A percentile compares a stretch with the other conserved stretches of the same genome.
phyloP scores from a whole-genome alignment of 1,140 invertebrate genomes.

The Hestina assimilis region DNA sequence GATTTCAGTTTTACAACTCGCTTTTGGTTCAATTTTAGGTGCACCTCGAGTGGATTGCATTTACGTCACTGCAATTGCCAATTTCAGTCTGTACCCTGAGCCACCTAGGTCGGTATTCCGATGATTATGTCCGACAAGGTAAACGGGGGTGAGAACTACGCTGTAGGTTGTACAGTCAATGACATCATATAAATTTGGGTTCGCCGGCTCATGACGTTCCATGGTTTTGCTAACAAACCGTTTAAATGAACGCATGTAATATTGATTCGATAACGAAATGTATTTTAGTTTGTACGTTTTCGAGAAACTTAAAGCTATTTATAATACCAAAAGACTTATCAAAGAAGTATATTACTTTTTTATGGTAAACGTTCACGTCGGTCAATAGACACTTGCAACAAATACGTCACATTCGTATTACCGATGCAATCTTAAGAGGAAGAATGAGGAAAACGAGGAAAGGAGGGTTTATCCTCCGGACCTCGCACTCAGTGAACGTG shows the following conservation, averaged over 20 bases:
- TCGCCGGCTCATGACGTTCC: conserved; percentile 18
- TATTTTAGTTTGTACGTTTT: too few species aligned
- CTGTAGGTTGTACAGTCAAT: conserved; percentile 27
- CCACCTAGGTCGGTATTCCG: not conserved
- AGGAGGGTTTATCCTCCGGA: too few species aligned
- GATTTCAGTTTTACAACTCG: conserved; percentile 28
- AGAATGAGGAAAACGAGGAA: too few species aligned
- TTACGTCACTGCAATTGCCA: conserved; percentile 30
- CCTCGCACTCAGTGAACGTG: too few species aligned
- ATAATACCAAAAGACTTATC: too few species aligned
- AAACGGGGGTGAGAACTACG: not conserved
- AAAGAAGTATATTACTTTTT: too few species aligned
- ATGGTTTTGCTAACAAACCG: conserved; percentile 1
- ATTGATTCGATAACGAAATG: not conserved
- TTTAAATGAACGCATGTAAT: conserved; percentile 1
- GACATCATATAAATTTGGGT: conserved; percentile 31
- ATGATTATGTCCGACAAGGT: not conserved
- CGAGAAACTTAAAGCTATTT: too few species aligned
- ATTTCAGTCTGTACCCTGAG: conserved; percentile 17
- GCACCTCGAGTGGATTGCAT: conserved; percentile 27
- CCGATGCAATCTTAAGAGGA: too few species aligned
- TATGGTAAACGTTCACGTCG: too few species aligned
- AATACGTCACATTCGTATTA: too few species aligned
- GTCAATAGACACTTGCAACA: too few species aligned
- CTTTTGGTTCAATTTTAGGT: conserved; percentile 24